These are phyloP conservation scores for Girardinus metallicus DNA, from an alignment of 2,797 vertebrate genomes.

Conservation along the genomic window DNA sequence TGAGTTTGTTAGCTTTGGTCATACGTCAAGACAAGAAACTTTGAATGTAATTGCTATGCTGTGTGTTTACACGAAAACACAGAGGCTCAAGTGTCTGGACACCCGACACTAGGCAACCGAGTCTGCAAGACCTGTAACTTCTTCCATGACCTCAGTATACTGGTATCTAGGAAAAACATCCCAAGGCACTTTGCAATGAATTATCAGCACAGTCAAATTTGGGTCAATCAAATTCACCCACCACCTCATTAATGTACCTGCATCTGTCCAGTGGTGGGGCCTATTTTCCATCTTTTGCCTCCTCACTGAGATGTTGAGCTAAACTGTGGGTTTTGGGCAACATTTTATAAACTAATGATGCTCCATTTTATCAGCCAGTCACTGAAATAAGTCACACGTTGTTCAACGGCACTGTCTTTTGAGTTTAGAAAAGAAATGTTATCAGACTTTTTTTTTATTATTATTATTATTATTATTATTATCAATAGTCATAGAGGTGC, in stretches of 20 bases:
- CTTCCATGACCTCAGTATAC: neutral
- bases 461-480: neutral
- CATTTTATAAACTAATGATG: neutral
- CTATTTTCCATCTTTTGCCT: neutral
- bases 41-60: conserved; percentile 5
- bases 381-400: neutral
- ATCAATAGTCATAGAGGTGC: neutral
- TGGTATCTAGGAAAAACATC: neutral
- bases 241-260: neutral
- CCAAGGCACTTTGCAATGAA: neutral
- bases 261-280: neutral
- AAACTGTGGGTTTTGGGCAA: neutral
- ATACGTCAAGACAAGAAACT: neutral
- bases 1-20: neutral
- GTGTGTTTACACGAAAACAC: conserved; percentile 43
- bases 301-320: neutral
- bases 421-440: neutral
- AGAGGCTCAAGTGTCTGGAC: conserved; percentile 7
- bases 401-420: neutral
- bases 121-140: neutral
- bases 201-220: neutral
- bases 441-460: neutral
- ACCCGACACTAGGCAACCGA: neutral
- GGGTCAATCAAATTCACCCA: neutral
- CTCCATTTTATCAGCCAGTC: neutral